phyloP scores from a whole-genome alignment of 2,113 vertebrate genomes.

The Cinclus mexicanus region DNA sequence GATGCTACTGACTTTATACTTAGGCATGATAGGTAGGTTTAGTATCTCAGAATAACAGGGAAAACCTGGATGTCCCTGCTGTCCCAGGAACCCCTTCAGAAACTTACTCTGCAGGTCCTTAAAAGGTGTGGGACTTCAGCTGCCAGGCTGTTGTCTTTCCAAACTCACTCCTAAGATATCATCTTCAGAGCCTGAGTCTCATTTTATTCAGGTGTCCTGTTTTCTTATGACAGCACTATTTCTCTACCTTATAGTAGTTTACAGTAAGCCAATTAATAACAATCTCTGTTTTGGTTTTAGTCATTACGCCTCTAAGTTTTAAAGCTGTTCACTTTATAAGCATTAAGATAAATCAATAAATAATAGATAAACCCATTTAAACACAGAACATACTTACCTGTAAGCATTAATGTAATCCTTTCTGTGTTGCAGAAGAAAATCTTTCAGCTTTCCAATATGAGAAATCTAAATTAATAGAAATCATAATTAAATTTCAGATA shows the following conservation, averaged over 20 bases:
- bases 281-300: background rate
- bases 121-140: background rate
- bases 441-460: constrained; percentile 95
- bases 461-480: constrained; percentile 79
- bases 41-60: background rate
- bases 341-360: background rate
- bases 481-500: background rate
- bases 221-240: background rate
- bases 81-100: background rate
- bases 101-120: background rate
- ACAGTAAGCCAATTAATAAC: background rate
- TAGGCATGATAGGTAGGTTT: background rate
- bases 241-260: background rate
- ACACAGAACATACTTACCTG: constrained; percentile 74
- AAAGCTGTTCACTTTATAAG: background rate
- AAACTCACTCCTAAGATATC: background rate
- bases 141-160: background rate
- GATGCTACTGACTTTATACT: background rate
- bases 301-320: background rate
- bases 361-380: background rate
- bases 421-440: constrained; percentile 94
- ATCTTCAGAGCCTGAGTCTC: background rate
- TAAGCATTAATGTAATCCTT: constrained; percentile 95
- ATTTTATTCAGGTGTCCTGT: background rate
- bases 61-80: background rate